Evolutionary conservation across 1,140 invertebrate genomes (phyloP).

Genomic region (Onthophagus taurus): DNA sequence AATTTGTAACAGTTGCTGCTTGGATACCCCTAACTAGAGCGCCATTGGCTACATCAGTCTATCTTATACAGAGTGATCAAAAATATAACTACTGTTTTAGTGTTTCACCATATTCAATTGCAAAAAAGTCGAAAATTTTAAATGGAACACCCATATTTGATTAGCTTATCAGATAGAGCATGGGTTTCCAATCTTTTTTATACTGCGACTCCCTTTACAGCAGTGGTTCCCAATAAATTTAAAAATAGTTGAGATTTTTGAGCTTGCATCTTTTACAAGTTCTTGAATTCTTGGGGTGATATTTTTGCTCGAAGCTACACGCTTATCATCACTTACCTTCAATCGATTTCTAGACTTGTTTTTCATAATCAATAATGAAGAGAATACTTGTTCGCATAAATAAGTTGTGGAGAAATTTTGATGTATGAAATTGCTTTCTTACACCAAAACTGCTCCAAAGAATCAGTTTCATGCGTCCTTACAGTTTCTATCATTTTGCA

Average conservation of each 20-base stretch:
- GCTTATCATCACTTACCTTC: constrained; percentile 8
- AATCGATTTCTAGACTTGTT: constrained; percentile 12
- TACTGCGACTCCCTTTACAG: too few relatives aligned
- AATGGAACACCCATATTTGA: too few relatives aligned
- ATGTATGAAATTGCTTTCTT: not conserved
- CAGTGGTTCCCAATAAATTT: too few relatives aligned
- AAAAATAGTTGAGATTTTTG: constrained; percentile 7
- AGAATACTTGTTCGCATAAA: constrained; percentile 15
- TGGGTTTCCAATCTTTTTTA: too few relatives aligned
- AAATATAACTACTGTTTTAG: too few relatives aligned
- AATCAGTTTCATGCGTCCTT: not conserved
- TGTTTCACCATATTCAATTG: too few relatives aligned
- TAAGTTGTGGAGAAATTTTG: constrained; percentile 14
- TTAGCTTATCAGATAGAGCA: too few relatives aligned
- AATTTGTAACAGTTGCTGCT: too few relatives aligned
- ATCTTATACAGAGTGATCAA: too few relatives aligned
- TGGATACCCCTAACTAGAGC: too few relatives aligned
- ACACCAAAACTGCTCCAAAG: not conserved
- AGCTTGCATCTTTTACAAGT: constrained; percentile 7
- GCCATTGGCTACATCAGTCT: too few relatives aligned
- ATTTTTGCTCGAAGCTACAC: constrained; percentile 13
- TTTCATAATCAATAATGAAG: constrained; percentile 11
- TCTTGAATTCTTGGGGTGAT: constrained; percentile 6
- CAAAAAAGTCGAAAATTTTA: too few relatives aligned
- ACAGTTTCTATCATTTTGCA: not conserved